These are phyloP conservation scores for Theristicus caerulescens DNA, from an alignment of 2,113 vertebrate species.

Conservation along the genomic window DNA sequence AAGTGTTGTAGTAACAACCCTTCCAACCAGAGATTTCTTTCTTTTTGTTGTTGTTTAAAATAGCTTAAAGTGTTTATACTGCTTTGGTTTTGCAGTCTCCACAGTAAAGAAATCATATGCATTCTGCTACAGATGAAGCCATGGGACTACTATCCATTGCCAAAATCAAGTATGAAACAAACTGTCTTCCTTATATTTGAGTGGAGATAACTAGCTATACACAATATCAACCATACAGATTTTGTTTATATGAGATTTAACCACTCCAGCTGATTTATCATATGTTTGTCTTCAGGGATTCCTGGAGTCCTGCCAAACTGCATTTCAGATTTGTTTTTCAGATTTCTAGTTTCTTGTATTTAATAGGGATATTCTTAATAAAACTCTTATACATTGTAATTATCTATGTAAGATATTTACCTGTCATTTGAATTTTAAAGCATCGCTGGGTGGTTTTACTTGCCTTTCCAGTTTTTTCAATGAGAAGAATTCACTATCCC, in stretches of 20 bases:
- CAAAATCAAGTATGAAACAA: neutral
- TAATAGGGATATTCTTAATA: neutral
- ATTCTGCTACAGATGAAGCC: neutral
- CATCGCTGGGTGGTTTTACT: neutral
- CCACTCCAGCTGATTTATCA: neutral
- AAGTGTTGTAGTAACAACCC: neutral
- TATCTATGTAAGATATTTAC: neutral
- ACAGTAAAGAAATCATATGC: neutral
- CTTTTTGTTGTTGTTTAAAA: neutral
- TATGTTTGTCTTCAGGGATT: slow-evolving; percentile 4
- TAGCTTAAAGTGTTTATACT: neutral
- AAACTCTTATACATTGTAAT: neutral
- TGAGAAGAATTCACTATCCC: neutral
- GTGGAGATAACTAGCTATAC: neutral
- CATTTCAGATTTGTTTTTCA: neutral
- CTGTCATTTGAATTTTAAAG: neutral
- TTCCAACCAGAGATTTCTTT: neutral
- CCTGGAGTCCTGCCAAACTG: neutral
- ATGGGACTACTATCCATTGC: neutral
- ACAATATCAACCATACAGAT: neutral
- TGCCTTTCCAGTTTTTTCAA: neutral
- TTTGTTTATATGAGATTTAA: neutral
- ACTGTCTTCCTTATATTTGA: neutral
- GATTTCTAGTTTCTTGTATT: neutral
- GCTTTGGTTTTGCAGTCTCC: neutral